Conservation (phyloP, 1,140 invertebrate genomes). For the Sminthurides bifidus region DNA sequence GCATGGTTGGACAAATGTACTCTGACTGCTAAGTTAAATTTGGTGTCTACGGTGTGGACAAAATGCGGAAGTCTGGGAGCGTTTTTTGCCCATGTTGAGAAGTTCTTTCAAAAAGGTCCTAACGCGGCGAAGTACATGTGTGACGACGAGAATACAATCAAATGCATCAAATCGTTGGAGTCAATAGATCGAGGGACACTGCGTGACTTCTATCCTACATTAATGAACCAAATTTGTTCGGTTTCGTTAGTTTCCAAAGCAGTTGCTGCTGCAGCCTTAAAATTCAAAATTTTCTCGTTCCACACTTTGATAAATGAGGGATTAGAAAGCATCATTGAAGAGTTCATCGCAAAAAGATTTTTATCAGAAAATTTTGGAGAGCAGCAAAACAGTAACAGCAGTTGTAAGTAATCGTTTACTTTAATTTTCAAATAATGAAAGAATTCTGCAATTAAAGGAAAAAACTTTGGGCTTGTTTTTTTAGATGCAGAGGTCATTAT, state of each 20-base stretch:
- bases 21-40: conserved; percentile 24
- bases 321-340: conserved; percentile 23
- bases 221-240: conserved; percentile 30
- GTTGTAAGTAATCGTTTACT: not conserved
- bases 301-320: conserved; percentile 25
- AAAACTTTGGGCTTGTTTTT: conserved; percentile 1
- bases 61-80: conserved; percentile 29
- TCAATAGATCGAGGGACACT: conserved; percentile 26
- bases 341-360: conserved; percentile 20
- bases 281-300: conserved; percentile 30
- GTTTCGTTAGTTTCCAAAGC: conserved; percentile 21
- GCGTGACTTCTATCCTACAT: conserved; percentile 31
- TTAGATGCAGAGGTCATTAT: conserved; percentile 26
- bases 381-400: not conserved
- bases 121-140: conserved; percentile 19
- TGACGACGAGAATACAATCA: conserved; percentile 30
- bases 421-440: not conserved
- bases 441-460: not conserved
- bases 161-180: conserved; percentile 24
- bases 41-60: conserved; percentile 30
- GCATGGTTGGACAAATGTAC: conserved; percentile 31
- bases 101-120: conserved; percentile 15
- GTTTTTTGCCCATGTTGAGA: conserved; percentile 30
- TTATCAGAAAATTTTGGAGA: conserved; percentile 11
- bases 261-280: conserved; percentile 21